A percentile compares a stretch with the other conserved stretches of the same genome.
phyloP scores from a whole-genome alignment of 2,113 vertebrate genomes.

The Actenoides hombroni region DNA sequence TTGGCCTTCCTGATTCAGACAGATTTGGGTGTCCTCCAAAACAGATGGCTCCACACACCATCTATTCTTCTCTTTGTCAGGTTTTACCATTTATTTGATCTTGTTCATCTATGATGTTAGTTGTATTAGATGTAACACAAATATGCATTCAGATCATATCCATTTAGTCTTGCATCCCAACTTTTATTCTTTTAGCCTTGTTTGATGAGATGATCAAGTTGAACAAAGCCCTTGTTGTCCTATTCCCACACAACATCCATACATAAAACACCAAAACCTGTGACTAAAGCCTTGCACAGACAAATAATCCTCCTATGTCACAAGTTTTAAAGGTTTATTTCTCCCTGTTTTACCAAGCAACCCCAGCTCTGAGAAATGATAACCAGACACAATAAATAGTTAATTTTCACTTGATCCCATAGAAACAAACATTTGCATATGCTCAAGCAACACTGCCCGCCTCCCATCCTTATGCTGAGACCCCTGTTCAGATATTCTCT shows the following conservation, averaged over 20 bases:
- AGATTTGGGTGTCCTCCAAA: slow-evolving; percentile 98
- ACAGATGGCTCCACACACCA: slow-evolving; percentile 98
- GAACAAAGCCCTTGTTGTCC: slow-evolving; percentile 78
- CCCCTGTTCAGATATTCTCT: slow-evolving; percentile 60
- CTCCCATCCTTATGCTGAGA: slow-evolving; percentile 42
- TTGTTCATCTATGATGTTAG: slow-evolving; percentile 87
- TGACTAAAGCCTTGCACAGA: slow-evolving; percentile 44
- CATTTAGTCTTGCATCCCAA: slow-evolving; percentile 79
- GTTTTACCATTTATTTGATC: slow-evolving; percentile 92
- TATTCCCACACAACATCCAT: slow-evolving; percentile 48
- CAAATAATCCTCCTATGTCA: slow-evolving; percentile 18
- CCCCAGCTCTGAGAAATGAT: neutral
- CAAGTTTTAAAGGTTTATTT: slow-evolving; percentile 41
- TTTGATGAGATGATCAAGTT: slow-evolving; percentile 77
- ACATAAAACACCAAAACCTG: slow-evolving; percentile 47
- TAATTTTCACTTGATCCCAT: slow-evolving; percentile 48
- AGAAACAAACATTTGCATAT: slow-evolving; percentile 61
- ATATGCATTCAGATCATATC: slow-evolving; percentile 85
- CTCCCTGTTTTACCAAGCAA: neutral
- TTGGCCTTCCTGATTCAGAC: slow-evolving; percentile 88
- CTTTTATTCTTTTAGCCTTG: slow-evolving; percentile 77
- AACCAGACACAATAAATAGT: slow-evolving; percentile 53
- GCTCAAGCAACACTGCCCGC: slow-evolving; percentile 16
- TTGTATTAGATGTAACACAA: slow-evolving; percentile 83
- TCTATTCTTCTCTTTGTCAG: slow-evolving; percentile 99